Conservation (phyloP, 1,140 invertebrate genomes). For the Mesaphorura yosii region DNA sequence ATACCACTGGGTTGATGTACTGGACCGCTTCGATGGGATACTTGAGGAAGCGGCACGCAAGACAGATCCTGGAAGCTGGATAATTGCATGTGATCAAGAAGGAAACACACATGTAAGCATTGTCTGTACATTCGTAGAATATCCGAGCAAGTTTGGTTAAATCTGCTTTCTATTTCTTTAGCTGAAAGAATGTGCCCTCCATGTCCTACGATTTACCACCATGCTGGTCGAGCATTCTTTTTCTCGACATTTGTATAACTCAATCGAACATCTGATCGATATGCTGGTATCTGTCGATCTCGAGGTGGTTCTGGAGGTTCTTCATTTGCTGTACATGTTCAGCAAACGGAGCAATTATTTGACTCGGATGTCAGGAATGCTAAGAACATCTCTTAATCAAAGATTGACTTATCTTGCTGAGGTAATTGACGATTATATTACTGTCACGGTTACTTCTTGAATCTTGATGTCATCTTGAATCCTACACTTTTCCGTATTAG, state of each 20-base stretch:
- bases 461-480: conserved; percentile 12
- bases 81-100: conserved; percentile 60
- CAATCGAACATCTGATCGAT: conserved; percentile 76
- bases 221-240: conserved; percentile 82
- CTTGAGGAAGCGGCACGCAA: conserved; percentile 59
- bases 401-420: conserved; percentile 70
- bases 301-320: conserved; percentile 71
- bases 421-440: conserved; percentile 42
- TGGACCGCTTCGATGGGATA: conserved; percentile 72
- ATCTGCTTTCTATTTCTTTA: too few species aligned
- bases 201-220: conserved; percentile 73
- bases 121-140: background rate
- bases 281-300: conserved; percentile 73
- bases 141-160: background rate
- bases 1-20: conserved; percentile 78
- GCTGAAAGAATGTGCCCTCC: too few species aligned
- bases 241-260: conserved; percentile 79
- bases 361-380: conserved; percentile 60
- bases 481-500: conserved; percentile 35
- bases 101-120: conserved; percentile 38
- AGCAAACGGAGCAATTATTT: conserved; percentile 86
- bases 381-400: conserved; percentile 59
- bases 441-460: background rate
- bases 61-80: conserved; percentile 57
- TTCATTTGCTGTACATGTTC: conserved; percentile 82